Evolutionary conservation across 2,888 invertebrate species (phyloP).

Genomic region (Stramonita haemastoma): DNA sequence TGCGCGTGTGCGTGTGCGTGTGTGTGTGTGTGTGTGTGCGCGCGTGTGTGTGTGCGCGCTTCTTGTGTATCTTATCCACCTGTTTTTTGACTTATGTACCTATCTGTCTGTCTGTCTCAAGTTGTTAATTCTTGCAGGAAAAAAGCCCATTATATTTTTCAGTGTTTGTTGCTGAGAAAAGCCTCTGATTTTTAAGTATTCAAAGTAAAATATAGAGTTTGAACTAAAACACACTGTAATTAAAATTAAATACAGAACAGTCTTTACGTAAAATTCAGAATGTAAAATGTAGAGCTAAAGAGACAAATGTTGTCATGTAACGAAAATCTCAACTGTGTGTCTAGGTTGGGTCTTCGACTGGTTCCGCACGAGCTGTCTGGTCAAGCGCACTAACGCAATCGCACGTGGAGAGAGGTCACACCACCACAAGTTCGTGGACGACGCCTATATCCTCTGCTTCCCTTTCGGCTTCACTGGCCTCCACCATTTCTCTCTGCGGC

Average conservation of each 20-base stretch:
- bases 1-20: not conserved
- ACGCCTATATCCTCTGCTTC: slow-evolving; percentile 90
- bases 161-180: too few species aligned
- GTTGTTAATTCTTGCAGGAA: not conserved
- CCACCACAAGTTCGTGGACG: slow-evolving; percentile 52
- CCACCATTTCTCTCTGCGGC: slow-evolving; percentile 92
- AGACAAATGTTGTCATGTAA: not conserved
- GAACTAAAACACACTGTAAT: too few species aligned
- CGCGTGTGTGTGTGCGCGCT: not conserved
- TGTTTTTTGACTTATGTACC: not conserved
- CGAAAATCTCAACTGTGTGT: not conserved
- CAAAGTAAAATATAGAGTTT: too few species aligned
- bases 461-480: slow-evolving; percentile 92
- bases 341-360: slow-evolving; percentile 56
- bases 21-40: not conserved
- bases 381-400: slow-evolving; percentile 55
- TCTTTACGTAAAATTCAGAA: not conserved
- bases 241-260: not conserved
- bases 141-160: too few species aligned
- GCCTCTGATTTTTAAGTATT: too few species aligned
- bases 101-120: not conserved
- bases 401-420: slow-evolving; percentile 32
- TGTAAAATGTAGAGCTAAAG: not conserved
- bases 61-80: not conserved
- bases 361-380: slow-evolving; percentile 60